Percentiles rank a stretch among this genome's conserved stretches.
phyloP scores from a whole-genome alignment of 2,888 invertebrate species.

The Digitonthophagus gazella region DNA sequence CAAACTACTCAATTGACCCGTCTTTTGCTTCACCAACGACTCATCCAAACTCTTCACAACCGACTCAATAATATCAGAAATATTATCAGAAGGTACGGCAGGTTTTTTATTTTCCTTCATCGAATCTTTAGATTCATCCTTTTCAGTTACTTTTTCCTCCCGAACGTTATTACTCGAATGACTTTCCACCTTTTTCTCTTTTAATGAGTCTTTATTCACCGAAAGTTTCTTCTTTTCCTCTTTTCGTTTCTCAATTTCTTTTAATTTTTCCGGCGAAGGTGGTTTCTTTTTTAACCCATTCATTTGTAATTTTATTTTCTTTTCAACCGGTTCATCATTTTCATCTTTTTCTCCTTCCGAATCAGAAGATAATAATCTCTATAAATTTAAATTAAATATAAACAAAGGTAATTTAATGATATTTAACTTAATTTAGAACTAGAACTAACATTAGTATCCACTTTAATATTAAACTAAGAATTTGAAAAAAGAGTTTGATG shows the following conservation, averaged over 20 bases:
- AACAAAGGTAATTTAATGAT: not conserved
- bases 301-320: conserved; percentile 15
- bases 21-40: conserved; percentile 13
- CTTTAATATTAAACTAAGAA: too few relatives aligned
- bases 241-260: conserved; percentile 42
- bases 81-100: conserved; percentile 42
- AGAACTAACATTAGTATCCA: too few relatives aligned
- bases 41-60: conserved; percentile 50
- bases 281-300: conserved; percentile 47
- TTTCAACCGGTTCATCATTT: conserved; percentile 32
- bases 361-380: conserved; percentile 37
- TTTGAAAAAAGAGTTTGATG: too few relatives aligned
- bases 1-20: not conserved
- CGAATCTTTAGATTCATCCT: conserved; percentile 27
- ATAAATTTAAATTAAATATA: not conserved
- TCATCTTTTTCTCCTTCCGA: conserved; percentile 43
- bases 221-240: conserved; percentile 39
- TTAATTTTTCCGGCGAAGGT: conserved; percentile 44
- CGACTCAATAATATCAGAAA: conserved; percentile 57
- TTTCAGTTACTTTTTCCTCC: conserved; percentile 17
- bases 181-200: conserved; percentile 43
- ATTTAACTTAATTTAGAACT: not conserved
- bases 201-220: conserved; percentile 47
- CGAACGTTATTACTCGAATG: conserved; percentile 8
- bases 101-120: conserved; percentile 50